Evolutionary conservation across 2,888 invertebrate genomes (phyloP), one percentile per base, ranked within the genome.

Genomic region (Halictus ligatus): DNA sequence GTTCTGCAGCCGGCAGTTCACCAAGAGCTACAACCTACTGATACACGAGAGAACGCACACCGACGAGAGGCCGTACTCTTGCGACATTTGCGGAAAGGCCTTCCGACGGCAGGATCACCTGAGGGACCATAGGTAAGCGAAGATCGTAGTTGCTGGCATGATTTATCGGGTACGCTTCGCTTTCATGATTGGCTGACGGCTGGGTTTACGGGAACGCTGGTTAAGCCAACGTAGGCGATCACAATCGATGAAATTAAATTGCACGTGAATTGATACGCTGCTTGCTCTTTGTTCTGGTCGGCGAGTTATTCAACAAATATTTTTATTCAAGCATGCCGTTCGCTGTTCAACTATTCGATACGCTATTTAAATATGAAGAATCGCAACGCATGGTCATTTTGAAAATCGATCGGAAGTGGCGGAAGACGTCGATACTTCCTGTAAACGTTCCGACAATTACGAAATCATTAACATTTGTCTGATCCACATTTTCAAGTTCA

Each of bases 1-100:
- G 96, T 99, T 98, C 96, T 99, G 99, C 96, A 98, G 98, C 96
- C 97, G 99, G 94, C 97, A 99, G 95, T 99, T 99, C 96, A 99
- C 99, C 95, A 99, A 99, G 96, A 98, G 98, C 92, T 99, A 99
- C 96, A 99, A 99, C 96, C 97, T 99, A 95, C 97, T 99, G 97
- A 99, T 99, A 94, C 99, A 99, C 96, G 99, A 99, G 96, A 97
- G 99, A 95, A 99, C 99, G 93, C 99, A 99, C 96, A 98, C 99
- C 95, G 98, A 98, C 89, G 99, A 99, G 96, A 97, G 99, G 94
- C 98, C 99, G 82, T 99, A 98, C 96, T 98, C 98, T 94, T 99
- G 99, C 96, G 99, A 99, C 96, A 98, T 99, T 92, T 99, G 99
- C 96, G 98, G 98, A 94, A 99, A 99, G 96, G 98, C 98, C 92